Evolutionary conservation across 2,797 vertebrate genomes (phyloP).

Genomic region (Lepus townsendii): DNA sequence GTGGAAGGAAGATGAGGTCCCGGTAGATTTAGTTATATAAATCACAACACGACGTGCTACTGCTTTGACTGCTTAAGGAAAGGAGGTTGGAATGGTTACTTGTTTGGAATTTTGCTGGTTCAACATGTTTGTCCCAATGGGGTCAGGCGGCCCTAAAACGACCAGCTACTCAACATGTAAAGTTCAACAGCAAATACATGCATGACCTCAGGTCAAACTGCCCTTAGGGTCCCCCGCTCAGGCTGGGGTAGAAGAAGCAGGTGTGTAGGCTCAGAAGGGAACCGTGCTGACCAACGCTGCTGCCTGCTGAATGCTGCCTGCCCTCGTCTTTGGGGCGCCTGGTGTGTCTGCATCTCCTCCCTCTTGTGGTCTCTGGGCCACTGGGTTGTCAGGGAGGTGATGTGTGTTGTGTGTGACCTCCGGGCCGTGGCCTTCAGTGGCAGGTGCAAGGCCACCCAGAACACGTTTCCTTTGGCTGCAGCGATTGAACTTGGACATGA

Average conservation of each 20-base stretch:
- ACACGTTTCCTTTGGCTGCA: fast-evolving
- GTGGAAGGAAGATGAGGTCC: not conserved
- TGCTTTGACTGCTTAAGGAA: too few species aligned
- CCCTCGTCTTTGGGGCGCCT: not conserved
- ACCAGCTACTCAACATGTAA: too few species aligned
- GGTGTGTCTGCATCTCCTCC: not conserved
- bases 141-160: too few species aligned
- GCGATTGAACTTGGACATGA: fast-evolving
- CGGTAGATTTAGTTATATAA: not conserved
- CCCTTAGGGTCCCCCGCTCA: too few species aligned
- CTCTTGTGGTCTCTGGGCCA: fast-evolving
- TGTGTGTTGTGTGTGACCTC: not conserved
- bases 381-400: not conserved
- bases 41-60: too few species aligned
- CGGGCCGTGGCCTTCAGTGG: not conserved
- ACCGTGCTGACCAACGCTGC: fast-evolving
- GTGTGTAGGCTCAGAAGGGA: too few species aligned
- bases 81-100: too few species aligned
- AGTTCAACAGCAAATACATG: too few species aligned
- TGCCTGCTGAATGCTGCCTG: fast-evolving
- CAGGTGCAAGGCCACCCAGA: not conserved
- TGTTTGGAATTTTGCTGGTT: too few species aligned
- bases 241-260: not conserved
- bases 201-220: too few species aligned
- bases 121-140: too few species aligned